A percentile compares a stretch with the other conserved stretches of the same genome.
Evolutionary conservation across 2,888 invertebrate genomes (phyloP).

Genomic region (Melipona beecheii): DNA sequence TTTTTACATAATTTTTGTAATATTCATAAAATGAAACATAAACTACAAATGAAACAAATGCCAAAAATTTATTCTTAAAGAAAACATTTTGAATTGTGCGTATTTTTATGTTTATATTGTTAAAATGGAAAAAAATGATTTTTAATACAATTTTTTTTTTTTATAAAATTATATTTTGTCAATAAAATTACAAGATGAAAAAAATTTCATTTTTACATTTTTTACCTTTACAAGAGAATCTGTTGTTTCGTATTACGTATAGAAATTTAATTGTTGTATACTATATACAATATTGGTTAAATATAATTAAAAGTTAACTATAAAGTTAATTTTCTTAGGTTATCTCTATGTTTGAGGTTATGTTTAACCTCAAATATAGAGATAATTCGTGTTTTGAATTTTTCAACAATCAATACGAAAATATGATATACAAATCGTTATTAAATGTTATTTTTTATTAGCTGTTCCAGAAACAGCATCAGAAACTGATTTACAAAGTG

Average conservation of each 20-base stretch:
- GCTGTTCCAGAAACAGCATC: constrained; percentile 72
- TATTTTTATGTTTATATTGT: not conserved
- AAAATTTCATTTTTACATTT: constrained; percentile 19
- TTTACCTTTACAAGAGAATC: constrained; percentile 2
- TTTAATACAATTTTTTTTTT: constrained; percentile 21
- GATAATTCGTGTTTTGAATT: constrained; percentile 6
- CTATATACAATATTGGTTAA: constrained; percentile 13
- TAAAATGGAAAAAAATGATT: not conserved
- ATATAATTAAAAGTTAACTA: no score
- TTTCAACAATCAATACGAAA: not conserved
- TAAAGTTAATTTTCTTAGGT: constrained; percentile 37
- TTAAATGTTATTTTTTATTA: constrained; percentile 41
- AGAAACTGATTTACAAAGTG: constrained; percentile 74
- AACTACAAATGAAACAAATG: not conserved
- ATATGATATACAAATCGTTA: not conserved
- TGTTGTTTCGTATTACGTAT: constrained; percentile 1
- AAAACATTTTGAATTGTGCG: not conserved
- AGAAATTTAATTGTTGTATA: not conserved
- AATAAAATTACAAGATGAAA: constrained; percentile 29
- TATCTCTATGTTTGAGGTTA: not conserved
- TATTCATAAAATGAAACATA: not conserved
- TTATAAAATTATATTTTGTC: constrained; percentile 39
- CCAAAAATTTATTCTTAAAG: not conserved
- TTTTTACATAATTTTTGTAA: not conserved
- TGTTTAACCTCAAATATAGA: constrained; percentile 60